These are phyloP conservation scores for Dolichoris vasculosae DNA, from an alignment of 1,140 invertebrate species.

Conservation along the genomic window DNA sequence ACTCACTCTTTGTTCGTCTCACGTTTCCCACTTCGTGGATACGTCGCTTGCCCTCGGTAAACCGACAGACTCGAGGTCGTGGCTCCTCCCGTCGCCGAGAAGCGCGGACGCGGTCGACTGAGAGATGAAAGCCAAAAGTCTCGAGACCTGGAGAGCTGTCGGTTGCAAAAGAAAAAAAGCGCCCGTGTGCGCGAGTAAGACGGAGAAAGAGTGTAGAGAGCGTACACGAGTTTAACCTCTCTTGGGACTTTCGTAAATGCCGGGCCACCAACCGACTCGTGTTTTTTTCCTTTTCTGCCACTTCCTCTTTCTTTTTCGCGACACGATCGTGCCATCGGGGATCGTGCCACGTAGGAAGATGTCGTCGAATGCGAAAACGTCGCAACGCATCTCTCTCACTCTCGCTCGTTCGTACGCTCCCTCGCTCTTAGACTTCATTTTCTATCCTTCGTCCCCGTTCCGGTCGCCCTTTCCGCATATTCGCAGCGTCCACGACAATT, in stretches of 20 bases:
- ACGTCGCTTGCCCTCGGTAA: too few relatives aligned
- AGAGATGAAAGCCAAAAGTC: neutral
- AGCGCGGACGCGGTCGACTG: neutral
- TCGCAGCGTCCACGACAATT: neutral
- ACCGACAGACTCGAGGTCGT: neutral
- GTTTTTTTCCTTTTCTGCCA: neutral
- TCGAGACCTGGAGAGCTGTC: neutral
- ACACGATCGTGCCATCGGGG: neutral
- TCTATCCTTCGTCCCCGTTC: neutral
- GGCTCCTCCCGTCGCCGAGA: neutral
- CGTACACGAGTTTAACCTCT: slow-evolving; percentile 19
- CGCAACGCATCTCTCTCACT: slow-evolving; percentile 22
- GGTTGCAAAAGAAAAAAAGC: neutral
- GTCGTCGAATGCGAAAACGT: slow-evolving; percentile 12
- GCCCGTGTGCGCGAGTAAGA: too few relatives aligned
- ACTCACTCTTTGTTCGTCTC: neutral
- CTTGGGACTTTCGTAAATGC: slow-evolving; percentile 4
- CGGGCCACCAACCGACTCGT: neutral
- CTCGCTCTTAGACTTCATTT: too few relatives aligned
- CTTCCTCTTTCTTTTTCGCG: neutral
- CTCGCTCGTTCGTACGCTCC: too few relatives aligned
- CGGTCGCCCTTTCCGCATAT: neutral
- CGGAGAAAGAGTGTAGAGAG: neutral
- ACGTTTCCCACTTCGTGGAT: neutral
- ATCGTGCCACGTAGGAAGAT: slow-evolving; percentile 36